These are phyloP conservation scores for Charina bottae DNA, from an alignment of 2,113 vertebrate genomes.

Conservation along the genomic window DNA sequence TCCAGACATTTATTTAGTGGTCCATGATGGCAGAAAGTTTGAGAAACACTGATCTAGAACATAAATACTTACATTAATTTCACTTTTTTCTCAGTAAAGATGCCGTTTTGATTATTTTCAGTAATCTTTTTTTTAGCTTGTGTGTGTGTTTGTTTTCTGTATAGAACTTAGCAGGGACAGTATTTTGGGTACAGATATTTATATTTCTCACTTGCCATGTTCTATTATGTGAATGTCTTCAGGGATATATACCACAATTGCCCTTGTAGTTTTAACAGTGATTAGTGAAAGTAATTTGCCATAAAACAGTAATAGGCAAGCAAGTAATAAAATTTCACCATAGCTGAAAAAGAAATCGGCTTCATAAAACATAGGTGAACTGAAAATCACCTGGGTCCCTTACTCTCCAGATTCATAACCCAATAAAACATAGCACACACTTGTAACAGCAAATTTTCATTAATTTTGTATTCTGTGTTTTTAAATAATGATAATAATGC, in stretches of 20 bases:
- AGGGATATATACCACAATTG: constrained; percentile 15
- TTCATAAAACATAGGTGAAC: constrained; percentile 72
- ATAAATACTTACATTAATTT: constrained; percentile 26
- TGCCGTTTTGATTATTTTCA: constrained; percentile 47
- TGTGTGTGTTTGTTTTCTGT: constrained; percentile 44
- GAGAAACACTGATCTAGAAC: neutral
- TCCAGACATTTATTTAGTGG: neutral
- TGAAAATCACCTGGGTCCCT: constrained; percentile 56
- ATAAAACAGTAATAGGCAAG: constrained; percentile 55
- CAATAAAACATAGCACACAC: constrained; percentile 67
- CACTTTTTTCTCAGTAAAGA: constrained; percentile 12
- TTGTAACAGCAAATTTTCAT: constrained; percentile 58
- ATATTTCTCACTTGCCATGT: constrained; percentile 36
- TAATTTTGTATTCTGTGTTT: constrained; percentile 51
- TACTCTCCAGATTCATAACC: constrained; percentile 63
- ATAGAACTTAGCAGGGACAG: neutral
- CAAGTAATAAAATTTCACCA: constrained; percentile 71
- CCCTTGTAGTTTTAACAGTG: constrained; percentile 53
- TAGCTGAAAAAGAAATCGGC: constrained; percentile 62
- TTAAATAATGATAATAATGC: constrained; percentile 41
- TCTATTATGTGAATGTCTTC: constrained; percentile 28
- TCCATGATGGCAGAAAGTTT: neutral
- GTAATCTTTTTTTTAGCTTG: neutral
- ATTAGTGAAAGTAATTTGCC: constrained; percentile 61
- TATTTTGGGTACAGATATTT: neutral